phyloP scores from a whole-genome alignment of 2,888 invertebrate genomes.

The Physocephala rufipes region DNA sequence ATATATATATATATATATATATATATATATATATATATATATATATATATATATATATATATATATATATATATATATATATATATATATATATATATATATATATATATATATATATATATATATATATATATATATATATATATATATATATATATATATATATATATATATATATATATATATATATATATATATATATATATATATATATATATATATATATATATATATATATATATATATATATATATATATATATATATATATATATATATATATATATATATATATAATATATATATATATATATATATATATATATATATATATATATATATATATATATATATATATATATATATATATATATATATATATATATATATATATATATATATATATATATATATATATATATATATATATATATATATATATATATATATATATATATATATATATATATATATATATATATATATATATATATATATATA shows the following conservation, averaged over 20 bases:
- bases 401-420: no score
- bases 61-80: neutral
- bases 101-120: slow-evolving; percentile 1
- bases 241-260: neutral
- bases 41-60: slow-evolving; percentile 1
- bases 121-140: slow-evolving; percentile 1
- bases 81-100: neutral
- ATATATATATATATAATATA: neutral
- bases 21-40: slow-evolving; percentile 1
- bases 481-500: no score
- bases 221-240: no score
- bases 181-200: neutral
- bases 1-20: slow-evolving; percentile 1
- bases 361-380: no score
- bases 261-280: no score
- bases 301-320: neutral
- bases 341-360: neutral
- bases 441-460: no score
- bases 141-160: slow-evolving; percentile 1
- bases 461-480: no score
- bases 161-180: neutral
- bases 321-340: neutral
- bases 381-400: no score
- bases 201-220: no score
- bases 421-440: no score